Evolutionary conservation across 2,113 vertebrate genomes (phyloP).

Genomic region (Eurystomus gularis): DNA sequence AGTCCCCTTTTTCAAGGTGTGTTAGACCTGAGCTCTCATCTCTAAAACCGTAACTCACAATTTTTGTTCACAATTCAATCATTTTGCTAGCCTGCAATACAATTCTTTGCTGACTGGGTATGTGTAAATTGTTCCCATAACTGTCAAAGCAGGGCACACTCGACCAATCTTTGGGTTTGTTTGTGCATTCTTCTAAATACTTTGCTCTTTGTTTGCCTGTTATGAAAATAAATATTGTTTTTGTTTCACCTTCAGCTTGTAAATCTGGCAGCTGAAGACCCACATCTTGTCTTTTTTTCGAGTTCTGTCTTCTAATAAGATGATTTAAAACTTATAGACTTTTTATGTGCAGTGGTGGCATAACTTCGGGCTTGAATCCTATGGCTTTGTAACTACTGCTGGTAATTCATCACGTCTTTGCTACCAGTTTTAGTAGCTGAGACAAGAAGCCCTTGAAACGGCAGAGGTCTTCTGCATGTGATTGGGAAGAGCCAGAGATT

Average conservation of each 20-base stretch:
- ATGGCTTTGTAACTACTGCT: background rate
- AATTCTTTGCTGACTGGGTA: background rate
- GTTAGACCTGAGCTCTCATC: background rate
- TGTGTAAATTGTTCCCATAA: background rate
- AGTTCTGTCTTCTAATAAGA: background rate
- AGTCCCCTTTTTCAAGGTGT: background rate
- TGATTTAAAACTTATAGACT: background rate
- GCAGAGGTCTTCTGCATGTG: background rate
- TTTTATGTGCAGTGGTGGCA: fast-evolving
- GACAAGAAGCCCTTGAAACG: background rate
- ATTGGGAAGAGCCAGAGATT: background rate
- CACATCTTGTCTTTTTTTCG: background rate
- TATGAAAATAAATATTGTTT: background rate
- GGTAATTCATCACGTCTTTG: background rate
- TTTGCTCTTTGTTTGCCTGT: background rate
- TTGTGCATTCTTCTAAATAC: background rate
- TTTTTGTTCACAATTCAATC: background rate
- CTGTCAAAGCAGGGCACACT: background rate
- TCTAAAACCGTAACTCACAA: background rate
- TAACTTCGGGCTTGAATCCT: background rate
- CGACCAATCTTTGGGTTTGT: background rate
- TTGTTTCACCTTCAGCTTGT: background rate
- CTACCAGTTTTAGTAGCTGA: background rate
- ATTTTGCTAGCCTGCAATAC: background rate
- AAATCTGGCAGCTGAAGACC: background rate